Base-by-base conservation (phyloP, 1,140 invertebrate species). In the Diabrotica undecimpunctata region DNA sequence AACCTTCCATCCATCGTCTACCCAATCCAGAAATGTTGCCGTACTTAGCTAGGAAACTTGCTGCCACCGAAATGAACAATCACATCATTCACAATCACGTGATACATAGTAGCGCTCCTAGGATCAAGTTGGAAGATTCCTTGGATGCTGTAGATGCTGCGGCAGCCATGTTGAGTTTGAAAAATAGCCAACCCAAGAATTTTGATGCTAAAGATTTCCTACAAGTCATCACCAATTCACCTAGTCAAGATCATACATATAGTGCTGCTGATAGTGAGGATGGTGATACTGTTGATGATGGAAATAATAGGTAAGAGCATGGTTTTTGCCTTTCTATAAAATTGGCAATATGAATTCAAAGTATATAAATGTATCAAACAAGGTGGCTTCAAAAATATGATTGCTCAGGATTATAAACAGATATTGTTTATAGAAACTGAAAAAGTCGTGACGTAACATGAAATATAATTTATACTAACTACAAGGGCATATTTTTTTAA, bases 181-280 rank as follows among this genome's bases (percentile, higher is more conserved):
- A 92, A 77, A 88, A 90, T 77, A 90, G 86, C 63, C 83, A 46
- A 46, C 41, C 70, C 75, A 80, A 67, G 68, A 71, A 77, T 77
- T 78, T 71, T 11, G 71, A 55, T 65, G 70, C 57, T 73, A 82
- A 72, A 7, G 79, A 82, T 62, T 61, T 66, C 35, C 67, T 81
- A 61, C 86, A 86, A 69, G 83, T 90, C 57, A 89, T 90, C 51
- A 91, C 88, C 7, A 85, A 83, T 54, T 89, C 86, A 62, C 90
- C 90, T 2, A 90, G 88, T 73, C 88, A 90, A 74, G 91, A 93
- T 78, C 90, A 93, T 72, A 91, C 89, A 10, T 92, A 93, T 70
- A 87, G 86, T 61, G 83, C 79, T 65, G 79, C 80, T 46, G 81
- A 79, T 65, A 75, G 66, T 66, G 74, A 66, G 51, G 68, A 69